A percentile compares a stretch with the other conserved stretches of the same genome.
These are phyloP conservation scores for Pollachius pollachius DNA, from an alignment of 2,113 vertebrate species.

Conservation along the genomic window DNA sequence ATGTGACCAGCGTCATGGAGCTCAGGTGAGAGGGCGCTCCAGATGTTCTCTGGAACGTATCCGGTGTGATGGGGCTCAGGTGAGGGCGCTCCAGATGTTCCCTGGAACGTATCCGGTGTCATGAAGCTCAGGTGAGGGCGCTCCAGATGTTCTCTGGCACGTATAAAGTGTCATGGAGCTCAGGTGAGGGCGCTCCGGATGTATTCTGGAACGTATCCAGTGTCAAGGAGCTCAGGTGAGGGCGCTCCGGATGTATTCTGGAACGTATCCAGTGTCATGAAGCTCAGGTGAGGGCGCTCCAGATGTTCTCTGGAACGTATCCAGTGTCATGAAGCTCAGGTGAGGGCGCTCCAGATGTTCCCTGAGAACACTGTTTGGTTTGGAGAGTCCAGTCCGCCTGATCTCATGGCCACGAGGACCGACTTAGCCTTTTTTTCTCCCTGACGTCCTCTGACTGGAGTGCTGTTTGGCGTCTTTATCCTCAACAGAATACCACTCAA, in stretches of 20 bases:
- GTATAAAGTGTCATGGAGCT: conserved; percentile 98
- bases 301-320: conserved; percentile 79
- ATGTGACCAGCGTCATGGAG: conserved; percentile 95
- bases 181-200: conserved; percentile 70
- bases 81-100: conserved; percentile 43
- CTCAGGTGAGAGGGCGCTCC: conserved; percentile 79
- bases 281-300: conserved; percentile 81
- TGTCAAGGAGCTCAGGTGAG: conserved; percentile 93
- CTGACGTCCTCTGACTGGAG: neutral
- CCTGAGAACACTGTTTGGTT: too few species aligned
- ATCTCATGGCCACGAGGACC: too few species aligned
- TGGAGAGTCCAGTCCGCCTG: too few species aligned
- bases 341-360: conserved; percentile 42
- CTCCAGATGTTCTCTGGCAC: conserved; percentile 65
- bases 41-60: too few species aligned
- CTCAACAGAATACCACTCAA: conserved; percentile 20
- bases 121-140: conserved; percentile 88
- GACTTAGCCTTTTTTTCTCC: too few species aligned
- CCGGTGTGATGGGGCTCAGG: conserved; percentile 94
- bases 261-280: conserved; percentile 95
- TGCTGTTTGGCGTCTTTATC: neutral
- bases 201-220: conserved; percentile 86
- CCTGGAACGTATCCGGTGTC: conserved; percentile 91
- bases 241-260: conserved; percentile 31
- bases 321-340: conserved; percentile 96